Base-by-base conservation (phyloP, 2,888 invertebrate genomes). In the Kryphioiulus occultus region DNA sequence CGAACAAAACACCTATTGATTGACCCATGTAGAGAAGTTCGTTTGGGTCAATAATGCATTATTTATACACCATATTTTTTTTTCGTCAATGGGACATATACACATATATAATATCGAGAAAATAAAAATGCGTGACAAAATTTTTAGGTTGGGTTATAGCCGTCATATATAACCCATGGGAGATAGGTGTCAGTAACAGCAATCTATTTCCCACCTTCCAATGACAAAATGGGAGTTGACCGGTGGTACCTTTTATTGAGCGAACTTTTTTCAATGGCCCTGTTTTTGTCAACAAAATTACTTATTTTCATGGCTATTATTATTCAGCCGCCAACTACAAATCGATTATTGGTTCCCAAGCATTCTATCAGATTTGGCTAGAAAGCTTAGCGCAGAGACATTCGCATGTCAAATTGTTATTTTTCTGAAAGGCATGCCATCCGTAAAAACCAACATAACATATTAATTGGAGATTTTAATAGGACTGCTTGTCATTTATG, bases 21-120 rank as follows among this genome's bases (percentile, higher is more conserved):
- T 78, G 78, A 78, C 78, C 17, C 78, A 30, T 78, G 78, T 15
- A 78, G 78, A 78, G 78, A 78, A 78, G 78, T 78, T 78, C 78
- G 78, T 78, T 78, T 78, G 78, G 78, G 78, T 78, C 78, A 78
- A 78, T 78, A 78, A 78, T 78, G 78, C 78, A 78, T 78, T 78
- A 78, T 78, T 78, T 78, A 78, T 78, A 78, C n/a, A n/a, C 22
- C n/a, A n/a, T 59, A 42, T 15, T 30, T 32, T 78, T 78, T 78
- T 30, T 78, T 10, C 30, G 78, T 17, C 78, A 78, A 78, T 78
- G 30, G 26, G 2, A 35, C 35, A 35, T 35, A 7, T 35, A 35
- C 35, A 35, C 17, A 30, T 78, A 17, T 78, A 26, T 78, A 78
- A 78, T 32, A 78, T 78, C 78, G 78, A 78, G 30, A 78, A 78